Percentiles rank a stretch among this genome's conserved stretches.
Evolutionary conservation across 2,797 vertebrate genomes (phyloP).

Genomic region (Chaenodraco wilsoni): DNA sequence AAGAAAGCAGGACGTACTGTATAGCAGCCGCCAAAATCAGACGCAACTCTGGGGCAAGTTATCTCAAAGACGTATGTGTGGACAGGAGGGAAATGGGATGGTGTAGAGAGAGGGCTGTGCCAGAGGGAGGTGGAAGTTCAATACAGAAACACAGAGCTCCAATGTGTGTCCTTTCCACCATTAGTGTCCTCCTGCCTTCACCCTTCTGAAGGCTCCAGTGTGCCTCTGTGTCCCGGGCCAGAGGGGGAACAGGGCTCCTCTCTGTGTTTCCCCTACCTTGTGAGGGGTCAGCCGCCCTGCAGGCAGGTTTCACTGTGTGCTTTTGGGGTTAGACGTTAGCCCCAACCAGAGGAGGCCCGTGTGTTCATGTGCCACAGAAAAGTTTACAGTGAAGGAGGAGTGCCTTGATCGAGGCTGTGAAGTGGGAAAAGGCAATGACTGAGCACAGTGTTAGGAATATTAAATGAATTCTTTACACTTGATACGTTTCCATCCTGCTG

Average conservation of each 20-base stretch:
- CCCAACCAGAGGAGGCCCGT: constrained; percentile 34
- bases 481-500: constrained; percentile 31
- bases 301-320: constrained; percentile 42
- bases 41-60: neutral
- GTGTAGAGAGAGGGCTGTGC: constrained; percentile 30
- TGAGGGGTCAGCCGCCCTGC: constrained; percentile 34
- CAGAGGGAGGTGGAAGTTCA: constrained; percentile 54
- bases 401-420: constrained; percentile 55
- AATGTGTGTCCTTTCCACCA: constrained; percentile 59
- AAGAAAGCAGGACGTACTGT: constrained; percentile 11
- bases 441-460: constrained; percentile 52
- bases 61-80: constrained; percentile 46
- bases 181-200: constrained; percentile 37
- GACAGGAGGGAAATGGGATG: constrained; percentile 29
- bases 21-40: constrained; percentile 11
- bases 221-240: constrained; percentile 40
- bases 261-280: constrained; percentile 58
- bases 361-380: constrained; percentile 67
- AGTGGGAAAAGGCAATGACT: constrained; percentile 63
- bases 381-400: constrained; percentile 69
- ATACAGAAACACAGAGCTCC: constrained; percentile 65
- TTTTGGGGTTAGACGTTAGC: constrained; percentile 54
- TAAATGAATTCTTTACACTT: constrained; percentile 16
- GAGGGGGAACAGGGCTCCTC: constrained; percentile 64
- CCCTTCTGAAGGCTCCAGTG: constrained; percentile 67